Base-by-base conservation (phyloP, 1,140 invertebrate genomes). In the Aporrectodea caliginosa region DNA sequence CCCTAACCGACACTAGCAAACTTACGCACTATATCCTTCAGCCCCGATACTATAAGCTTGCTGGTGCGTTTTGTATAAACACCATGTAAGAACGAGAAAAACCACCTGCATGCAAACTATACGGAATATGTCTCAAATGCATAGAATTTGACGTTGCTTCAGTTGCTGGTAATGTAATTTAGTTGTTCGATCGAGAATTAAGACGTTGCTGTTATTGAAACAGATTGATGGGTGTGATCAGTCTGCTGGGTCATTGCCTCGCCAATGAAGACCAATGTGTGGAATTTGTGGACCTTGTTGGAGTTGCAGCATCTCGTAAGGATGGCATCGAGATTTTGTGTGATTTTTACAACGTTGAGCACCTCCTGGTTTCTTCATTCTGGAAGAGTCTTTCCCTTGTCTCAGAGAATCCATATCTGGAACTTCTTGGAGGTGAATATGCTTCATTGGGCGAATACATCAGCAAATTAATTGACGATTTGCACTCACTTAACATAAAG, bases 161-260 rank as follows among this genome's bases (percentile, higher is more conserved):
- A n/a, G n/a, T n/a, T n/a, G n/a, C n/a, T n/a, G n/a, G n/a, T n/a
- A n/a, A n/a, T n/a, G n/a, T n/a, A n/a, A n/a, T n/a, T n/a, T n/a
- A n/a, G n/a, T n/a, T n/a, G n/a, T n/a, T n/a, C n/a, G n/a, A n/a
- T n/a, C n/a, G n/a, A n/a, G n/a, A n/a, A n/a, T n/a, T n/a, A n/a
- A n/a, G n/a, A n/a, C n/a, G n/a, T n/a, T n/a, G n/a, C n/a, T n/a
- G n/a, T n/a, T n/a, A n/a, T n/a, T n/a, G n/a, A n/a, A n/a, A n/a
- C n/a, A n/a, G n/a, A n/a, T n/a, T n/a, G n/a, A 87, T 87, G 86
- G 86, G 86, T 30, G 82, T 87, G 1, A 78, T 69, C 33, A 84
- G 85, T 6, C 78, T 87, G 30, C 69, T 86, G 70, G 79, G 82
- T 0, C 79, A 83, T 35, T 85, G 84, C 73, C 74, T 85, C 12